A percentile compares a stretch with the other conserved stretches of the same genome.
Conservation (phyloP, 2,888 invertebrate genomes). For the Philonicus albiceps region DNA sequence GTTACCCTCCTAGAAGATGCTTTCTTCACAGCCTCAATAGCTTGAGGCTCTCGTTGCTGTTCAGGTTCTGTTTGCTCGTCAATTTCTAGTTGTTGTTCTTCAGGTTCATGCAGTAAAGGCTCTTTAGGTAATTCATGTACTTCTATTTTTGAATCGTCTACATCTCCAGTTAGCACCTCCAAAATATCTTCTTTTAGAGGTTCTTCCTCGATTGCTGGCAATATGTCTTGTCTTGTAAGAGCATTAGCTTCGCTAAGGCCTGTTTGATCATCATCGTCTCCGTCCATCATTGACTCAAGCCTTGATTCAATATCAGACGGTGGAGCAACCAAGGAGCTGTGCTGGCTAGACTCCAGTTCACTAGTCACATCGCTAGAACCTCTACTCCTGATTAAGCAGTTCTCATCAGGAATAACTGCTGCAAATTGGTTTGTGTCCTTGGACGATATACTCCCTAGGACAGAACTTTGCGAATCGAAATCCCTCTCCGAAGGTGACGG, state of each 20-base stretch:
- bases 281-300: constrained; percentile 62
- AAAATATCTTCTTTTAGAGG: constrained; percentile 59
- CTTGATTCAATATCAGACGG: constrained; percentile 62
- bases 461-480: constrained; percentile 62
- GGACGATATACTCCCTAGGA: constrained; percentile 62
- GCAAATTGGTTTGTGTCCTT: constrained; percentile 56
- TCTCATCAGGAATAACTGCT: constrained; percentile 58
- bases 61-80: not conserved
- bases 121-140: not conserved
- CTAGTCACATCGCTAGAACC: constrained; percentile 63
- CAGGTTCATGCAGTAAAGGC: not conserved
- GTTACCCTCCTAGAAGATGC: constrained; percentile 52
- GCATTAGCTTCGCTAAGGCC: not conserved
- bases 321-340: constrained; percentile 62
- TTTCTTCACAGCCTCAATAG: constrained; percentile 31
- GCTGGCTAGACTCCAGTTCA: constrained; percentile 62
- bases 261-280: constrained; percentile 49
- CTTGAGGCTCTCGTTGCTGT: not conserved
- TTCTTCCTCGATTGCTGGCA: constrained; percentile 49
- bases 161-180: constrained; percentile 56
- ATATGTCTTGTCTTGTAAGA: not conserved
- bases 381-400: constrained; percentile 61
- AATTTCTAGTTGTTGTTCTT: not conserved
- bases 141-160: constrained; percentile 8
- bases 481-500: constrained; percentile 65